Evolutionary conservation across 2,797 vertebrate species (phyloP).

Genomic region (Myotis findleyi): DNA sequence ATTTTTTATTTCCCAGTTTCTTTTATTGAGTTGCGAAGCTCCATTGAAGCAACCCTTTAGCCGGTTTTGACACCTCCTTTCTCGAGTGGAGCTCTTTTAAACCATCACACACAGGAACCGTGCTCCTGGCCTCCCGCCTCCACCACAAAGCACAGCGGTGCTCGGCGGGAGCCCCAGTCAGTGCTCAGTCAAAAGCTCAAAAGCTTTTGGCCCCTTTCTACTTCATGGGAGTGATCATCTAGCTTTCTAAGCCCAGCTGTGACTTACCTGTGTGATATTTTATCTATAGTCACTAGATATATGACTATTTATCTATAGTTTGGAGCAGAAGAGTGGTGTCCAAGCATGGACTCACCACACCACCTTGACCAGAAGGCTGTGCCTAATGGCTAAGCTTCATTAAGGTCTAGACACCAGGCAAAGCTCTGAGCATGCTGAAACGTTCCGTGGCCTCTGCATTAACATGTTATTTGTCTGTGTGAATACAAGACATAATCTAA

Average conservation of each 20-base stretch:
- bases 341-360: neutral
- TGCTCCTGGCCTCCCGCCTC: no score
- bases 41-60: neutral
- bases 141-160: neutral
- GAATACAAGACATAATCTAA: neutral
- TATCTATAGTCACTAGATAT: neutral
- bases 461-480: neutral
- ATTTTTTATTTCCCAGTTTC: neutral
- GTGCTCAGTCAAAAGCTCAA: neutral
- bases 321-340: neutral
- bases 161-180: no score
- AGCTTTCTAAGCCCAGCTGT: neutral
- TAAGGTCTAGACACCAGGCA: neutral
- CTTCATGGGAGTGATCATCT: neutral
- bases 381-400: neutral
- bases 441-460: neutral
- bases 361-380: neutral
- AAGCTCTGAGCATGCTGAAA: neutral
- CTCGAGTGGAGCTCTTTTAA: neutral
- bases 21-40: neutral
- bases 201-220: neutral
- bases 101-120: rapidly evolving
- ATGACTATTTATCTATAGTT: no score
- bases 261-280: neutral
- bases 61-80: neutral